These are phyloP conservation scores for Hippotragus niger DNA, from an alignment of 2,113 vertebrate genomes.

Conservation along the genomic window DNA sequence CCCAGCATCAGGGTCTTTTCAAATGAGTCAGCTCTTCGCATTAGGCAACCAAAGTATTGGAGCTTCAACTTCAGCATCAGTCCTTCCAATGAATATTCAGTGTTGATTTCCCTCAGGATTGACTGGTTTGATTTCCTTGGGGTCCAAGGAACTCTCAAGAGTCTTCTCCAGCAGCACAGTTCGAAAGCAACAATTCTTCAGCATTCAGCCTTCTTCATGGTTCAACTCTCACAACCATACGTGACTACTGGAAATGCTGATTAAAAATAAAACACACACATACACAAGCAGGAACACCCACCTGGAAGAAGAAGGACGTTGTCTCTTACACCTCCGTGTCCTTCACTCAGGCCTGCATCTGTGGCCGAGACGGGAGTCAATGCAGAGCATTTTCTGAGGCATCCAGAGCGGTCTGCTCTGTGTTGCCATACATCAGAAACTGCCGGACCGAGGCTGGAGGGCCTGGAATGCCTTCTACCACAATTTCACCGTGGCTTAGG, in stretches of 20 bases:
- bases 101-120: neutral
- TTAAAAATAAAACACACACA: neutral
- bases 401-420: rapidly evolving
- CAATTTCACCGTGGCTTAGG: rapidly evolving
- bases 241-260: neutral
- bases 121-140: neutral
- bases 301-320: rapidly evolving
- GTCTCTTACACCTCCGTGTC: neutral
- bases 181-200: neutral
- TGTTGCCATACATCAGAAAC: neutral
- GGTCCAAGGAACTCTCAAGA: neutral
- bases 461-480: rapidly evolving
- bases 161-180: neutral
- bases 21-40: neutral
- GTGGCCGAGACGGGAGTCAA: rapidly evolving
- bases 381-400: rapidly evolving
- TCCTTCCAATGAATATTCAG: neutral
- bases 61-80: neutral
- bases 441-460: neutral
- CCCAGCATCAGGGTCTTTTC: neutral
- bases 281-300: neutral
- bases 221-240: neutral
- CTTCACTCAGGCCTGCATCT: neutral
- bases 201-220: neutral
- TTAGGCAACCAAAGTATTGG: neutral